These are phyloP conservation scores for Temnothorax ravouxi DNA, from an alignment of 2,888 invertebrate species.

Conservation along the genomic window DNA sequence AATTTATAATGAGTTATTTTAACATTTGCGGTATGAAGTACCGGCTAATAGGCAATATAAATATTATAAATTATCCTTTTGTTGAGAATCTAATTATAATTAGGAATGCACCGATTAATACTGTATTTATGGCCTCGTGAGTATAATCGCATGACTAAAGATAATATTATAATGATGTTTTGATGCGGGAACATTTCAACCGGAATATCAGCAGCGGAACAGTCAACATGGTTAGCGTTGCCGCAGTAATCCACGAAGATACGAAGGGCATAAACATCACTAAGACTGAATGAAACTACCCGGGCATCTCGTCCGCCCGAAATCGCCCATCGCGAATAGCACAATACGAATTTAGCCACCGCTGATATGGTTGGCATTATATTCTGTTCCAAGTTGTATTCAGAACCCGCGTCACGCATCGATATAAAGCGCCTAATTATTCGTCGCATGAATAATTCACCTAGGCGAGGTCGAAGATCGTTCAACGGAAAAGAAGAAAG, in stretches of 20 bases:
- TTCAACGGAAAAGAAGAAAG: slow-evolving; percentile 43
- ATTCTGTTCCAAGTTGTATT: slow-evolving; percentile 36
- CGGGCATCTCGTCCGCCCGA: slow-evolving; percentile 40
- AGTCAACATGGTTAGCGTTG: neutral
- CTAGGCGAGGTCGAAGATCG: slow-evolving; percentile 65
- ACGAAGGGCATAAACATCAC: slow-evolving; percentile 23
- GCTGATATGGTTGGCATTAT: slow-evolving; percentile 46
- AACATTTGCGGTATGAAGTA: neutral
- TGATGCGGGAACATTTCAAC: neutral
- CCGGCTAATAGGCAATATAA: neutral
- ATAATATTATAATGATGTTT: slow-evolving; percentile 18
- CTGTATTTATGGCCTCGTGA: neutral
- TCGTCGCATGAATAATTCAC: slow-evolving; percentile 76
- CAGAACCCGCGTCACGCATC: slow-evolving; percentile 56
- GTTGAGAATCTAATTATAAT: neutral
- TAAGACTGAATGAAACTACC: slow-evolving; percentile 44
- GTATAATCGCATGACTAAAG: neutral
- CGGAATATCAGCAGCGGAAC: slow-evolving; percentile 11
- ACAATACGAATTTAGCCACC: slow-evolving; percentile 67
- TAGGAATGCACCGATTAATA: neutral
- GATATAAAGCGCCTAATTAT: slow-evolving; percentile 76
- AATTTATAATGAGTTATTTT: neutral
- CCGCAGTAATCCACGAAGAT: slow-evolving; percentile 16
- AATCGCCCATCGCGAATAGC: slow-evolving; percentile 57
- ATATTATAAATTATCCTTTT: neutral